These are phyloP conservation scores for Philereme transversata DNA, from an alignment of 2,888 invertebrate genomes.

Conservation along the genomic window DNA sequence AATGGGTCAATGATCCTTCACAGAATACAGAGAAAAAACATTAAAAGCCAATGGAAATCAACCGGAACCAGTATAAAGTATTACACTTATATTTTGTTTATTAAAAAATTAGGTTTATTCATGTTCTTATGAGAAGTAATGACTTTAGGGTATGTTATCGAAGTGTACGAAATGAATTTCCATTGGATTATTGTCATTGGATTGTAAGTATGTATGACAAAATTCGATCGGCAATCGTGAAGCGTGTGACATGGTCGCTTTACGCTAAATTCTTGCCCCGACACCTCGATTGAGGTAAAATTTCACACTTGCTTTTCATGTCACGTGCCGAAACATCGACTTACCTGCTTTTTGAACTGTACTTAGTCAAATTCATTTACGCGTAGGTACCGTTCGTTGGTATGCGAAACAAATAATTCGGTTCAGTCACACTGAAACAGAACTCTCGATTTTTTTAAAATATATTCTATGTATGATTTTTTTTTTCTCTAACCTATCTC, in stretches of 20 bases:
- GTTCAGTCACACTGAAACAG: background rate
- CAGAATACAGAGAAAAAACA: conserved; percentile 1
- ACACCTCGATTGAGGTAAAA: conserved; percentile 46
- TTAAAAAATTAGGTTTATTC: too few species aligned
- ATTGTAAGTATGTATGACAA: background rate
- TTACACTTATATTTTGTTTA: too few species aligned
- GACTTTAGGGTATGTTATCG: background rate
- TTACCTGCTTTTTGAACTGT: conserved; percentile 15
- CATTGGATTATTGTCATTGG: background rate
- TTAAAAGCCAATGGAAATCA: conserved; percentile 3
- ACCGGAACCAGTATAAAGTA: background rate
- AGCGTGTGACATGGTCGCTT: conserved; percentile 42
- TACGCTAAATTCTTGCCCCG: conserved; percentile 47
- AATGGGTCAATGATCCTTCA: conserved; percentile 49
- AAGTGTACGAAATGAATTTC: background rate
- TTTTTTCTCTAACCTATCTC: too few species aligned
- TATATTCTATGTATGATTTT: too few species aligned
- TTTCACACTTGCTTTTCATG: conserved; percentile 45
- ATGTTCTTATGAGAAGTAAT: background rate
- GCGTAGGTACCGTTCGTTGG: background rate
- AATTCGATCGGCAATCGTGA: conserved; percentile 39
- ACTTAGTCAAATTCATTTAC: conserved; percentile 3
- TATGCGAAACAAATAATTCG: background rate
- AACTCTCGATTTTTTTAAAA: too few species aligned
- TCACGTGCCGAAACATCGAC: conserved; percentile 42